A percentile compares a stretch with the other conserved stretches of the same genome.
Evolutionary conservation across 2,797 vertebrate species (phyloP).

Genomic region (Karalla daura): DNA sequence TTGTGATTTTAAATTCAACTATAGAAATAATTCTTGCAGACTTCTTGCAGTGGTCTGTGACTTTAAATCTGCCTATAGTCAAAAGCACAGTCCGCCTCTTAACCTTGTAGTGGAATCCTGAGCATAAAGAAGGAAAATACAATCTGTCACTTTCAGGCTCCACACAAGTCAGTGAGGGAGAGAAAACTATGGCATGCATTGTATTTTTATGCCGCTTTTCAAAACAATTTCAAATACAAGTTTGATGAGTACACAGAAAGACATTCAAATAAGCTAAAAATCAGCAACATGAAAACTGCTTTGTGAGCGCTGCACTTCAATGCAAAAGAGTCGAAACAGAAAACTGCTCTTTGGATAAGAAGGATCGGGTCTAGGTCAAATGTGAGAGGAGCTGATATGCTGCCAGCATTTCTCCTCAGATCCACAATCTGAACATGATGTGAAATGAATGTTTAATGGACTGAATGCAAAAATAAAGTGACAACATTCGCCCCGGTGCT

Average conservation of each 20-base stretch:
- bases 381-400: conserved; percentile 2
- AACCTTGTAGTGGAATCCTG: neutral
- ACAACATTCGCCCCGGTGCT: conserved; percentile 1
- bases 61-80: neutral
- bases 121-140: neutral
- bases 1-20: no score
- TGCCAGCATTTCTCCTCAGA: conserved; percentile 1
- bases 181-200: neutral
- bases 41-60: no score
- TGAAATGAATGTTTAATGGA: conserved; percentile 43
- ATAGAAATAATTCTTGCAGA: no score
- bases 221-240: conserved; percentile 8
- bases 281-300: conserved; percentile 12
- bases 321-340: neutral
- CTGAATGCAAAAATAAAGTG: conserved; percentile 11
- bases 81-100: neutral
- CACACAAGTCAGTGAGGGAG: neutral
- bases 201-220: conserved; percentile 6
- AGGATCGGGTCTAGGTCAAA: conserved; percentile 22
- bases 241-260: conserved; percentile 38
- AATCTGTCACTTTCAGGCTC: neutral
- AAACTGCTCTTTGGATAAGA: neutral
- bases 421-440: conserved; percentile 18
- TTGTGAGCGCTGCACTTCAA: neutral
- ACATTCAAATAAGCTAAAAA: conserved; percentile 1